Percentiles rank a stretch among this genome's conserved stretches.
phyloP scores from a whole-genome alignment of 2,888 invertebrate genomes.

The Tholera decimalis region DNA sequence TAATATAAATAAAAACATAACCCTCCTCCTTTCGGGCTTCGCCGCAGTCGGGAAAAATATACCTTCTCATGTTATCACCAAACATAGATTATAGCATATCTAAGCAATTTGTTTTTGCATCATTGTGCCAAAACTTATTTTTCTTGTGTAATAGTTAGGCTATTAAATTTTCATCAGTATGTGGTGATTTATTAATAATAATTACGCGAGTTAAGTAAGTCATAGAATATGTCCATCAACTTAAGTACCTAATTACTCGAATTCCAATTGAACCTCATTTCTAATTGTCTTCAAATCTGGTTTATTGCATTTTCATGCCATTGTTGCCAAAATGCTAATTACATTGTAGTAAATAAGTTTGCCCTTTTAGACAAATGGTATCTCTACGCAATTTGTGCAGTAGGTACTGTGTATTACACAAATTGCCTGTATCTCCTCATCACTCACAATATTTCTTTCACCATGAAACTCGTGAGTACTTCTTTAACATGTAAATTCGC shows the following conservation, averaged over 20 bases:
- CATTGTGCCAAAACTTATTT: too few species aligned
- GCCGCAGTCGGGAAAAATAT: too few species aligned
- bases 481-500: not conserved
- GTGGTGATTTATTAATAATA: not conserved
- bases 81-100: not conserved
- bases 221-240: not conserved
- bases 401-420: slow-evolving; percentile 2
- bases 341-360: slow-evolving; percentile 27
- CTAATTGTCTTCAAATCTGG: slow-evolving; percentile 13
- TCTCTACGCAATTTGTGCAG: slow-evolving; percentile 29
- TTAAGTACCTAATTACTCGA: not conserved
- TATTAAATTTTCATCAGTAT: not conserved
- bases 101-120: too few species aligned
- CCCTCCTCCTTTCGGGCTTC: too few species aligned
- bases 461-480: slow-evolving; percentile 70
- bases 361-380: slow-evolving; percentile 23
- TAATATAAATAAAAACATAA: too few species aligned
- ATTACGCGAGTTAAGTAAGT: not conserved
- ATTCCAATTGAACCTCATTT: not conserved
- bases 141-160: not conserved
- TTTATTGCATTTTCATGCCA: slow-evolving; percentile 5
- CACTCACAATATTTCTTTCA: slow-evolving; percentile 28
- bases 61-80: not conserved
- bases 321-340: slow-evolving; percentile 11
- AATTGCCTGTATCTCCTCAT: too few species aligned